Conservation (phyloP, 2,113 vertebrate species). For the Lophochroa leadbeateri region DNA sequence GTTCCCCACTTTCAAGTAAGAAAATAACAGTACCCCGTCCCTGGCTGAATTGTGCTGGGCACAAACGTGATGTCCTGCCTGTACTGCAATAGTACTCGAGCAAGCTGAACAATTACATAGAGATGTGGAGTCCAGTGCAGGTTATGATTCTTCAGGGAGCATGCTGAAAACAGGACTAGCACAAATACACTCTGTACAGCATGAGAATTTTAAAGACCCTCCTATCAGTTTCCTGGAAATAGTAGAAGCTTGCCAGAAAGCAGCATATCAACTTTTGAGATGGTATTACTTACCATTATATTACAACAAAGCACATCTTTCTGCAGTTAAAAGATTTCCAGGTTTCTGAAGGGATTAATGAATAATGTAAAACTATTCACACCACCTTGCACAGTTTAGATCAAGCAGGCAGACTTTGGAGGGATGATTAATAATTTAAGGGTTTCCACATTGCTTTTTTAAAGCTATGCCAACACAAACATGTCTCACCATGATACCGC, state of each 20-base stretch:
- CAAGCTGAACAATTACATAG: too few species aligned
- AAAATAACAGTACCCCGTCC: background rate
- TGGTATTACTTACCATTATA: background rate
- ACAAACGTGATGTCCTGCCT: rapidly evolving
- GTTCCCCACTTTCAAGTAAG: background rate
- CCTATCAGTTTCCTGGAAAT: background rate
- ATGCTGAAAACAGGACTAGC: background rate
- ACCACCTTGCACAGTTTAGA: background rate
- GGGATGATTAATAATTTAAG: background rate
- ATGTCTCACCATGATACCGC: background rate
- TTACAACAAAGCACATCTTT: background rate
- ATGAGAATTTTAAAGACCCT: background rate
- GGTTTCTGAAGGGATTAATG: background rate
- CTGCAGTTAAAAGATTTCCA: background rate
- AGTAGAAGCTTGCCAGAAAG: background rate
- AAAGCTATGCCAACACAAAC: background rate
- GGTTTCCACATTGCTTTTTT: background rate
- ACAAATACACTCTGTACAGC: background rate
- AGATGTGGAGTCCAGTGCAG: rapidly evolving
- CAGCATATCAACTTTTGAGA: background rate
- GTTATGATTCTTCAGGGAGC: rapidly evolving
- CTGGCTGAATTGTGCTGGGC: background rate
- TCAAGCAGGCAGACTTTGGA: background rate
- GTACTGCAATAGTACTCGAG: background rate
- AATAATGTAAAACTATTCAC: background rate